Percentiles rank a stretch among this genome's conserved stretches.
Evolutionary conservation across 2,888 invertebrate species (phyloP).

Genomic region (Cheiracanthium punctorium): DNA sequence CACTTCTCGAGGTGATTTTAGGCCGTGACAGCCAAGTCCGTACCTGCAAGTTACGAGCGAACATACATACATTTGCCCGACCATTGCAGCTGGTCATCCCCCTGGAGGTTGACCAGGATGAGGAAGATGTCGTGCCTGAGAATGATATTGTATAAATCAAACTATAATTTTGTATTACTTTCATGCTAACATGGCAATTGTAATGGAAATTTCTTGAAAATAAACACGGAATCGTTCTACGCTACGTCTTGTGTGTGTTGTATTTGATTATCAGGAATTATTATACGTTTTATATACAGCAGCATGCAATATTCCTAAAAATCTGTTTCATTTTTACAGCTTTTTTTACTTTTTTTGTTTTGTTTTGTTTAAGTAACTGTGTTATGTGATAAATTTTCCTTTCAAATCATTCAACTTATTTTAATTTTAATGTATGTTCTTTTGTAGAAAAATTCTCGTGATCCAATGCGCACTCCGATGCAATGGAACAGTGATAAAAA

Average conservation of each 20-base stretch:
- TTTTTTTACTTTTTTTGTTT: neutral
- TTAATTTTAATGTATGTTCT: neutral
- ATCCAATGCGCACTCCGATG: slow-evolving; percentile 70
- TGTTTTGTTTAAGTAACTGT: neutral
- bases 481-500: slow-evolving; percentile 65
- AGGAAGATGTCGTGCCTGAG: too few species aligned
- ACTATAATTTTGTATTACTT: too few species aligned
- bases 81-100: too few species aligned
- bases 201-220: neutral
- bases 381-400: neutral
- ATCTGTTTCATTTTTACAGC: neutral
- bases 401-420: neutral
- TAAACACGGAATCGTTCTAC: neutral
- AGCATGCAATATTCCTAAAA: too few species aligned
- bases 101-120: neutral
- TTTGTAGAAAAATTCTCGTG: slow-evolving; percentile 55
- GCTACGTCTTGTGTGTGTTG: too few species aligned
- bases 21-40: too few species aligned
- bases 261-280: too few species aligned
- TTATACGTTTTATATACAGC: too few species aligned
- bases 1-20: too few species aligned
- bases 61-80: too few species aligned
- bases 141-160: neutral
- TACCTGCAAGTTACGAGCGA: too few species aligned
- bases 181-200: neutral